phyloP scores from a whole-genome alignment of 2,113 vertebrate genomes.

The Scalopus aquaticus region DNA sequence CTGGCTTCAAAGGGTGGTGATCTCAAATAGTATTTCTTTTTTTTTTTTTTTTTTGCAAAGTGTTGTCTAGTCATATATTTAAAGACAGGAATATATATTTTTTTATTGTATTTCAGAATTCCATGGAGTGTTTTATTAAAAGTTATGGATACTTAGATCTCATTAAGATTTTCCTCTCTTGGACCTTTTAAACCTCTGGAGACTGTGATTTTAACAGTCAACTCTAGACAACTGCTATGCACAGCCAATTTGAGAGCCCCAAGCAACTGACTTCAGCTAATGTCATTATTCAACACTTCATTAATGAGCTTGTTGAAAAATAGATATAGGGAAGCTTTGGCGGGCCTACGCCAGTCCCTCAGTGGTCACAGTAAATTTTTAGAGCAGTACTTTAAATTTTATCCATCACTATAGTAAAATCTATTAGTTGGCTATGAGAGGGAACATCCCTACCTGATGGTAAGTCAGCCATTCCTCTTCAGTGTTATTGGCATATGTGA shows the following conservation, averaged over 20 bases:
- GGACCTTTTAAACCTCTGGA: not conserved
- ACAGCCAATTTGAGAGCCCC: not conserved
- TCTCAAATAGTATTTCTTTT: not conserved
- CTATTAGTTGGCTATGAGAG: not conserved
- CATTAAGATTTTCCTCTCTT: not conserved
- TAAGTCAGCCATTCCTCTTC: not conserved
- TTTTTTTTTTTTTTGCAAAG: not conserved
- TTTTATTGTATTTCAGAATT: slow-evolving; percentile 28
- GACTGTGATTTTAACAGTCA: not conserved
- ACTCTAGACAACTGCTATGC: not conserved
- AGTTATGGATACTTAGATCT: not conserved
- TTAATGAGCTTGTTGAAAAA: not conserved
- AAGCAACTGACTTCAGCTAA: not conserved
- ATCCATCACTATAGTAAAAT: not conserved
- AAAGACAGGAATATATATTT: not conserved
- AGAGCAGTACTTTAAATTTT: not conserved
- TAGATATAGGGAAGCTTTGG: not conserved
- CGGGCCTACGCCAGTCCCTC: not conserved
- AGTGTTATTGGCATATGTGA: not conserved
- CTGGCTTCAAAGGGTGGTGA: not conserved
- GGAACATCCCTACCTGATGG: not conserved
- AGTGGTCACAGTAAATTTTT: not conserved
- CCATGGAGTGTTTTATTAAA: not conserved
- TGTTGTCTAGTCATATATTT: not conserved
- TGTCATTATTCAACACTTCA: not conserved